Evolutionary conservation across 2,113 vertebrate genomes (phyloP).

Genomic region (Patagioenas fasciata): DNA sequence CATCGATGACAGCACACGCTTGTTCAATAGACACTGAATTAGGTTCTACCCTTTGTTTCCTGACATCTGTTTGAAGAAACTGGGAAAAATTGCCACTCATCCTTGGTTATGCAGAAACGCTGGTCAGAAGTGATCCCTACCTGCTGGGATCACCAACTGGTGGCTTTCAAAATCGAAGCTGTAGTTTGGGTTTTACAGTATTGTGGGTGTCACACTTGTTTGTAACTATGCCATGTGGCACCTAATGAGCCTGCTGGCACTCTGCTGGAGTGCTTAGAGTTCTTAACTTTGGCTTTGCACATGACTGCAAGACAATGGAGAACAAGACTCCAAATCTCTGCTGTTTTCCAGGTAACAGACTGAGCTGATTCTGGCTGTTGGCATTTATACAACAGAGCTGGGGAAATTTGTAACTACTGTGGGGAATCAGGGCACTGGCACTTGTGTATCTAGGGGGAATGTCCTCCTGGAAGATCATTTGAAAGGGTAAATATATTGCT

Average conservation of each 20-base stretch:
- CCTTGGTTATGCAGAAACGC: not conserved
- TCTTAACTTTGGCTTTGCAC: not conserved
- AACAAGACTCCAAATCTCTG: not conserved
- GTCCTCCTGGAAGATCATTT: not conserved
- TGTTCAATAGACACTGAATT: rapidly evolving
- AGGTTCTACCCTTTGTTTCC: not conserved
- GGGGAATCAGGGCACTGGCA: not conserved
- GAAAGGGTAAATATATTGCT: not conserved
- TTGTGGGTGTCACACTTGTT: rapidly evolving
- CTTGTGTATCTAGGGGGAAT: not conserved
- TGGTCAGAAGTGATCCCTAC: not conserved
- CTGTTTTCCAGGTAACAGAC: not conserved
- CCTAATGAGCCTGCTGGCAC: not conserved
- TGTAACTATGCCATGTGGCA: not conserved
- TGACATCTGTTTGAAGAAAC: no score
- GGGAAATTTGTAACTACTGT: rapidly evolving
- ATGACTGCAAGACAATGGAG: rapidly evolving
- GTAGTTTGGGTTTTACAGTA: not conserved
- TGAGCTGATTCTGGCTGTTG: not conserved
- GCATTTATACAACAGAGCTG: not conserved
- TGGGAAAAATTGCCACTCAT: not conserved
- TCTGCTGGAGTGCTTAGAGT: not conserved
- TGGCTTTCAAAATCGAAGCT: not conserved
- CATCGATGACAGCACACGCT: not conserved
- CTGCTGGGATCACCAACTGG: not conserved